phyloP scores from a whole-genome alignment of 2,113 vertebrate genomes.

The Philantomba maxwellii region DNA sequence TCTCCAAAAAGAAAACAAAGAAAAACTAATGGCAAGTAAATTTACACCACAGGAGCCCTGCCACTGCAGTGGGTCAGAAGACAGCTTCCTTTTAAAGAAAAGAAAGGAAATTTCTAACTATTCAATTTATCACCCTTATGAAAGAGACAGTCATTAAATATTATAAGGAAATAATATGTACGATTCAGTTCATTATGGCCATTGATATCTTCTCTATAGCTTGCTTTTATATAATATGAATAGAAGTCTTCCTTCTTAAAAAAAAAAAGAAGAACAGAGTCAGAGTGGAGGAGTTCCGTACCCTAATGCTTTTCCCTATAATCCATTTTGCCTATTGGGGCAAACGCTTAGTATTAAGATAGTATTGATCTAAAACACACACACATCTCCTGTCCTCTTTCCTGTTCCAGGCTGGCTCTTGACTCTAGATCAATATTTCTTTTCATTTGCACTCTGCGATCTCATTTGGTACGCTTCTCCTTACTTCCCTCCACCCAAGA shows the following conservation, averaged over 20 bases:
- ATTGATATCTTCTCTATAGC: neutral
- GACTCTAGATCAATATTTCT: conserved; percentile 1
- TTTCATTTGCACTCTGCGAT: conserved; percentile 16
- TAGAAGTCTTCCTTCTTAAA: neutral
- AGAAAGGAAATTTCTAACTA: neutral
- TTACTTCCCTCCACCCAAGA: conserved; percentile 20
- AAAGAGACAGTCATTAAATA: neutral
- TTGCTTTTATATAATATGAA: neutral
- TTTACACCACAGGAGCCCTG: neutral
- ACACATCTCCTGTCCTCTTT: neutral
- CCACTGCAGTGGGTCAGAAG: neutral
- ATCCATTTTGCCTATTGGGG: conserved; percentile 8
- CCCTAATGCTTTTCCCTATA: neutral
- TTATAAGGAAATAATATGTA: neutral
- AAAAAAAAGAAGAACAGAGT: neutral
- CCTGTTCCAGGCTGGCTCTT: neutral
- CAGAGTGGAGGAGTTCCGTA: neutral
- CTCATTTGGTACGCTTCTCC: conserved; percentile 32
- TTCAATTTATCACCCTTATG: neutral
- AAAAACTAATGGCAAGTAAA: neutral
- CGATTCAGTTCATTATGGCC: neutral
- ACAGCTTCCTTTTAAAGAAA: neutral
- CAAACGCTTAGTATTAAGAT: conserved; percentile 37
- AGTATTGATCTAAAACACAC: neutral
- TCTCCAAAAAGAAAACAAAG: neutral